A percentile compares a stretch with the other conserved stretches of the same genome.
phyloP scores from a whole-genome alignment of 2,113 vertebrate genomes.

The Chloropsis cyanopogon region DNA sequence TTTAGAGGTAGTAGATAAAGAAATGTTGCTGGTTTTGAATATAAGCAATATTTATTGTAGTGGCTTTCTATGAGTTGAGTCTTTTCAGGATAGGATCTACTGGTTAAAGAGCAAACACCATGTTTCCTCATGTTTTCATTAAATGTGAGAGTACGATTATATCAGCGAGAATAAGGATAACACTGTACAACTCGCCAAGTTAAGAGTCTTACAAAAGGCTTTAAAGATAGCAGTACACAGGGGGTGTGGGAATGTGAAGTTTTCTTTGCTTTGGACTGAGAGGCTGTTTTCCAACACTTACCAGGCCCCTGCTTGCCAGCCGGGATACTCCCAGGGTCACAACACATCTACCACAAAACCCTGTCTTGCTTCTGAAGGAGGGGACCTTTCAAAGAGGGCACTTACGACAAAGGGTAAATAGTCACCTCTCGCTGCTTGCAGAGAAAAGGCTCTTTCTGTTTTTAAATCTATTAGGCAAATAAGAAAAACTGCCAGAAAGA shows the following conservation, averaged over 20 bases:
- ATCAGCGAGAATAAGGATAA: not conserved
- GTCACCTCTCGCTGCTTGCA: not conserved
- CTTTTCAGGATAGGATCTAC: not conserved
- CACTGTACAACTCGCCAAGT: not conserved
- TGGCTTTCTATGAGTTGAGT: not conserved
- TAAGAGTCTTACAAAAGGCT: not conserved
- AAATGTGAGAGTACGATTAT: not conserved
- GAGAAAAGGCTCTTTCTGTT: not conserved
- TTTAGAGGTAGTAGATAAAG: not conserved
- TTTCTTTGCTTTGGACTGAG: not conserved
- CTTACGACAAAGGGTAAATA: not conserved
- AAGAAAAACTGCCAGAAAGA: not conserved
- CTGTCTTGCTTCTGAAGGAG: not conserved
- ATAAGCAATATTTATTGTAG: not conserved
- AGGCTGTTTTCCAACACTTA: not conserved
- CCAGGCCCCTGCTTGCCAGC: not conserved
- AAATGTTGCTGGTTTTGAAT: not conserved
- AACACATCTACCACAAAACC: not conserved
- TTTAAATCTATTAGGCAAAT: not conserved
- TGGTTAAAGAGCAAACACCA: not conserved
- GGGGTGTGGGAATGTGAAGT: accelerated
- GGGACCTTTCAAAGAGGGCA: not conserved
- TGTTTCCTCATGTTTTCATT: not conserved
- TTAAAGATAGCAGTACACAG: not conserved
- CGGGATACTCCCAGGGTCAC: not conserved